Percentiles rank a stretch among this genome's conserved stretches.
These are phyloP conservation scores for Nematostella vectensis DNA, from an alignment of 92 coral and sea anemone genomes.

Conservation along the genomic window DNA sequence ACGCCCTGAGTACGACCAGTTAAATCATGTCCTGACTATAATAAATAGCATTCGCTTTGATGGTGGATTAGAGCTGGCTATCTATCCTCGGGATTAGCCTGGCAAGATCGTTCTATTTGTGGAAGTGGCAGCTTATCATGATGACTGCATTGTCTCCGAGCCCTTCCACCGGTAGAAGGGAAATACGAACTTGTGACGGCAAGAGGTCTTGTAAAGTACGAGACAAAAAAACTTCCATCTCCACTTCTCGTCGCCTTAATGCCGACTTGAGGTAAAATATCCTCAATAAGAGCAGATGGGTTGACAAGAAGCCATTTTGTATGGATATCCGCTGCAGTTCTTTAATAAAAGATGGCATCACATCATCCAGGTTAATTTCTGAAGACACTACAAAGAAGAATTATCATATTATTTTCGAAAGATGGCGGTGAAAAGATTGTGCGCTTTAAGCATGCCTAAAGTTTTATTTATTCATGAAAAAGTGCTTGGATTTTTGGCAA, in stretches of 20 bases:
- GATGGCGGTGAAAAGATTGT: too few relatives aligned
- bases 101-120: too few relatives aligned
- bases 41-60: too few relatives aligned
- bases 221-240: slow-evolving; percentile 2
- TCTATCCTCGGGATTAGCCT: too few relatives aligned
- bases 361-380: slow-evolving; percentile 18
- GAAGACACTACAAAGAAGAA: too few relatives aligned
- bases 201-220: slow-evolving; percentile 16
- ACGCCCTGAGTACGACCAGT: too few relatives aligned
- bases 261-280: slow-evolving; percentile 43
- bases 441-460: too few relatives aligned
- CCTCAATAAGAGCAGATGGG: slow-evolving; percentile 34
- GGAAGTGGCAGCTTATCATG: slow-evolving; percentile 29
- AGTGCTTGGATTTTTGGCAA: background rate
- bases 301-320: slow-evolving; percentile 5
- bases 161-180: slow-evolving; percentile 47
- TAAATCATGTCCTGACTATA: too few relatives aligned
- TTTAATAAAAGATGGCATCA: slow-evolving; percentile 11
- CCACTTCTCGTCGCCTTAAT: too few relatives aligned
- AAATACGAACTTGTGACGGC: slow-evolving; percentile 17
- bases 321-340: slow-evolving; percentile 23
- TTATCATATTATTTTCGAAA: too few relatives aligned
- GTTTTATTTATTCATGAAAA: background rate
- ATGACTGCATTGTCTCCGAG: slow-evolving; percentile 23
- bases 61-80: too few relatives aligned